Evolutionary conservation across 92 coral and sea anemone species (phyloP).

Genomic region (Desmophyllum pertusum): DNA sequence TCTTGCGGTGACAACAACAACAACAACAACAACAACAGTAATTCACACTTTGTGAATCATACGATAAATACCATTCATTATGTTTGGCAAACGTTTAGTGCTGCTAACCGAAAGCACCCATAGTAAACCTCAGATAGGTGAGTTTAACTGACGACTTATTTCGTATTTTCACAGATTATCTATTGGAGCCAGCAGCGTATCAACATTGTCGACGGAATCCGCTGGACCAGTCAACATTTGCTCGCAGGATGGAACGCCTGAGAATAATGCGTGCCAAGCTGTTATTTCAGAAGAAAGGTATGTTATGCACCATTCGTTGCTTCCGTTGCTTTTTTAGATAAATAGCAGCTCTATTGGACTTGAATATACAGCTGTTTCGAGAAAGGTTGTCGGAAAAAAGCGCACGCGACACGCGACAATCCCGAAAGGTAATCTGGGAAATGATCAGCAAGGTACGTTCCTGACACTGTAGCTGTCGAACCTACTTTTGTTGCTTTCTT

Average conservation of each 20-base stretch:
- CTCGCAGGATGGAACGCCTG: slow-evolving; percentile 13
- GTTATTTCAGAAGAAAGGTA: slow-evolving; percentile 16
- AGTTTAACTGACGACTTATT: not conserved
- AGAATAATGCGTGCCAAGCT: not conserved
- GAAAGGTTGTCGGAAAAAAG: no score
- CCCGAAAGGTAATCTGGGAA: no score
- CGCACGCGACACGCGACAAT: no score
- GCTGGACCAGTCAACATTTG: slow-evolving; percentile 6
- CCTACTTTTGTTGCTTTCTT: no score
- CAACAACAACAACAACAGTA: not conserved
- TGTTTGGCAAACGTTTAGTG: not conserved
- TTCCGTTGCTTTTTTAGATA: not conserved
- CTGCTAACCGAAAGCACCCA: not conserved
- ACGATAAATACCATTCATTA: no score
- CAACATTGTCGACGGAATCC: slow-evolving; percentile 42
- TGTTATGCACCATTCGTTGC: not conserved
- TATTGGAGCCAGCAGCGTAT: slow-evolving; percentile 30
- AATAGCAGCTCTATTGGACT: no score
- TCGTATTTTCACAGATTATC: slow-evolving; percentile 31
- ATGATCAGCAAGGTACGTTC: no score
- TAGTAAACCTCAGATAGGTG: not conserved
- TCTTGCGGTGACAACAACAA: no score
- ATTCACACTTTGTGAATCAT: no score
- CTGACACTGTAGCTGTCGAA: no score
- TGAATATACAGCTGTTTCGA: no score